Evolutionary conservation across 2,113 vertebrate genomes (phyloP).

Genomic region (Sminthopsis crassicaudata): DNA sequence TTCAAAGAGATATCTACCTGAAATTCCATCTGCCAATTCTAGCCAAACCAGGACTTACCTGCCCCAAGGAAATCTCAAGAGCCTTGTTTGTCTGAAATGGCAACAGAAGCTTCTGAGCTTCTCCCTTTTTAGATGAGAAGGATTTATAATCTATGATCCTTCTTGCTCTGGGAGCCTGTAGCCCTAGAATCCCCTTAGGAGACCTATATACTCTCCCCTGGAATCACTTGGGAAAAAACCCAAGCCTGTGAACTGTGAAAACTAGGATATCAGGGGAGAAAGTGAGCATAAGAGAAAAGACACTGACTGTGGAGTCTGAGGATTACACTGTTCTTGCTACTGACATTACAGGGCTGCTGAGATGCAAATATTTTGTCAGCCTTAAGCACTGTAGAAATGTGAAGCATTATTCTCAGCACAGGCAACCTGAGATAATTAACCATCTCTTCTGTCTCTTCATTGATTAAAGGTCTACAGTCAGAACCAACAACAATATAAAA

Average conservation of each 20-base stretch:
- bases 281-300: not conserved
- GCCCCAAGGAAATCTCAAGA: not conserved
- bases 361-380: no score
- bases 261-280: not conserved
- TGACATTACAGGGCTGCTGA: not conserved
- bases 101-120: not conserved
- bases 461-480: no score
- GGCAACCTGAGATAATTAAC: no score
- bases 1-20: not conserved
- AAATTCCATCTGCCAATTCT: not conserved
- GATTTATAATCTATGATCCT: not conserved
- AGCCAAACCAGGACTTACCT: not conserved
- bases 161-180: not conserved
- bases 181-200: not conserved
- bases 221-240: not conserved
- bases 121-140: not conserved
- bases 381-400: no score
- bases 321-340: not conserved
- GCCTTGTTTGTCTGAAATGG: not conserved
- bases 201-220: not conserved
- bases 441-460: no score
- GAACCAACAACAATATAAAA: no score
- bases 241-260: not conserved
- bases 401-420: no score
- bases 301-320: not conserved